Evolutionary conservation across 2,113 vertebrate species (phyloP), one percentile per base, ranked within the genome.

Genomic region (Oxyruncus cristatus): DNA sequence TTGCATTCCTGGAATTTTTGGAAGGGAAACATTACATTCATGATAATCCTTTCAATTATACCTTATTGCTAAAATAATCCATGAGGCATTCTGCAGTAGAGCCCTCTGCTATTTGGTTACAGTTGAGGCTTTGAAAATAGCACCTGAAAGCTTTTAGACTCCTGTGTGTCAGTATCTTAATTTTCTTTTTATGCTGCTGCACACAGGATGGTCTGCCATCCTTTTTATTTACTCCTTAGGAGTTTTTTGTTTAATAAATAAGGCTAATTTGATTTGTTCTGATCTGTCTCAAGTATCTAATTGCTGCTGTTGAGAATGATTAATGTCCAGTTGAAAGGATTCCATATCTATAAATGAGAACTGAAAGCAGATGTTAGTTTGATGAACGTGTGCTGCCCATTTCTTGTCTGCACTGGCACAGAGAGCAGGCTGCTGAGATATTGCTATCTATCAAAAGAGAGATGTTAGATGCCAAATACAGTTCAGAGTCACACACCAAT

Each of bases 1-100:
- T 73, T 97, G 94, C 93, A 92, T 98, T 98, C 97, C 96, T 98
- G 72, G 92, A 97, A 97, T 98, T 97, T 98, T 97, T 98, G 97
- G 96, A 97, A 97, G 96, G 94, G 94, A 97, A 98, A 95, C 87
- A 88, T 95, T 79, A 58, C 92, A 93, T 97, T 97, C 95, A 91
- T 15, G 71, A 76, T 98, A 98, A 98, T 98, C 97, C 95, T 91
- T 96, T 95, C 96, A 97, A 96, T 98, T 98, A 98, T 73, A 97
- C 92, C 93, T 97, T 92, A 83, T 95, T 93, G 96, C 95, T 95
- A 97, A 95, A 95, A 88, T 94, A 95, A 96, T 92, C 97, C 77
- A 20, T 37, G 6, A 76, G 85, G 92, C 89, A 86, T 90, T 95
- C 53, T 66, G 66, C 88, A 80, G 65, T 47, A 71, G 86, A 62